Conservation (phyloP, 2,888 invertebrate species). For the Drosophila cognata region DNA sequence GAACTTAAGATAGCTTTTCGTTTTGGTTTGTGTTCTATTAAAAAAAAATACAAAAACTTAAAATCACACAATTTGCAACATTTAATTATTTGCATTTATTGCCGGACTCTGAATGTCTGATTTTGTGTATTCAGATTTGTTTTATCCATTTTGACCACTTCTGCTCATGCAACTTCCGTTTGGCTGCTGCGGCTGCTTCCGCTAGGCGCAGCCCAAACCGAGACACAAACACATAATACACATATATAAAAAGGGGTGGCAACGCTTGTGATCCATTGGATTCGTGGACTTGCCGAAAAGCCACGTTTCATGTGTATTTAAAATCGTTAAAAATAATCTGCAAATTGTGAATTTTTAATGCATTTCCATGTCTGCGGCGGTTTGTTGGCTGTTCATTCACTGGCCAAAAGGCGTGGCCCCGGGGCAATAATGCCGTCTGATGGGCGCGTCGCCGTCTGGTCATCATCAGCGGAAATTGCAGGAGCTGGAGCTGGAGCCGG, state of each 20-base stretch:
- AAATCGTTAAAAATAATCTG: conserved; percentile 81
- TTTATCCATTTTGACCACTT: conserved; percentile 12
- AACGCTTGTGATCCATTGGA: conserved; percentile 64
- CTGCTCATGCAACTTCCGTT: conserved; percentile 54
- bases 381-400: conserved; percentile 31
- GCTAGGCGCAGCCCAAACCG: conserved; percentile 19
- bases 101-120: conserved; percentile 40
- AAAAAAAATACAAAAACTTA: background rate
- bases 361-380: conserved; percentile 71
- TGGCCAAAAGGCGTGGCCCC: conserved; percentile 51
- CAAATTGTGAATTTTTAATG: conserved; percentile 79
- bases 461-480: conserved; percentile 32
- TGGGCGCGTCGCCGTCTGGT: conserved; percentile 65
- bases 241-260: conserved; percentile 14
- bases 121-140: conserved; percentile 30
- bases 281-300: conserved; percentile 37
- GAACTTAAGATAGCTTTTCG: background rate
- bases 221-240: background rate
- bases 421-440: conserved; percentile 69
- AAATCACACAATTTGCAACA: conserved; percentile 23
- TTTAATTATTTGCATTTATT: conserved; percentile 60
- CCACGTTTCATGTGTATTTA: conserved; percentile 73
- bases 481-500: conserved; percentile 2
- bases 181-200: conserved; percentile 42
- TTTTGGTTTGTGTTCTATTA: background rate